Percentiles rank a stretch among this genome's conserved stretches.
These are phyloP conservation scores for Megaceryle torquata DNA, from an alignment of 2,113 vertebrate species.

Conservation along the genomic window DNA sequence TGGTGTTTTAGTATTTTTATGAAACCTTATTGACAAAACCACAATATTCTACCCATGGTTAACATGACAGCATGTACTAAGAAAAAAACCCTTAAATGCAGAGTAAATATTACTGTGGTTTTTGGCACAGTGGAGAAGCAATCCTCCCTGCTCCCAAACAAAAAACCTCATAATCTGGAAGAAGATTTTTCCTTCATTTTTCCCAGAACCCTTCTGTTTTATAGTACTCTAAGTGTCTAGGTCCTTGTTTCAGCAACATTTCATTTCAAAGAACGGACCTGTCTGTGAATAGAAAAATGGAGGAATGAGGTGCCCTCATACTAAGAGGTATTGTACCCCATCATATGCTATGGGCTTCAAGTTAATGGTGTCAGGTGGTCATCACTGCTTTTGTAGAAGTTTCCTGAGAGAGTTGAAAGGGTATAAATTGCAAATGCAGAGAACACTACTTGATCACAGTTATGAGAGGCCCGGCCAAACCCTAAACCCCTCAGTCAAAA, in stretches of 20 bases:
- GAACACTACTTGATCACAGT: neutral
- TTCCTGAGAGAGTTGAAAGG: neutral
- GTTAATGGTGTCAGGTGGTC: neutral
- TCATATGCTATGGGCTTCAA: neutral
- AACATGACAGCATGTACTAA: neutral
- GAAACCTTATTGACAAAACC: neutral
- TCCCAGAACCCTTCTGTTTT: neutral
- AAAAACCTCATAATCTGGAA: neutral
- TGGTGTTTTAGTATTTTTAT: neutral
- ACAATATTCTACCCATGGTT: neutral
- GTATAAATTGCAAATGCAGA: neutral
- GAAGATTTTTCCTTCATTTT: neutral
- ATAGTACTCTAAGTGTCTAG: neutral
- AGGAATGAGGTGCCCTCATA: neutral
- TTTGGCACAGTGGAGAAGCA: neutral
- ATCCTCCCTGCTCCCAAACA: accelerated
- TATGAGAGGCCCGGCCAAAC: neutral
- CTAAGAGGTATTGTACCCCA: neutral
- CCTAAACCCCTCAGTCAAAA: neutral
- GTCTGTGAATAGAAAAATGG: neutral
- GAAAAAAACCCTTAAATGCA: neutral
- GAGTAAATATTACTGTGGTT: neutral
- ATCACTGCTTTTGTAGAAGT: neutral
- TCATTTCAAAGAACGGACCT: neutral
- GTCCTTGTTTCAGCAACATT: neutral